These are phyloP conservation scores for Rhadina sibilatrix DNA, from an alignment of 2,113 vertebrate species.

Conservation along the genomic window DNA sequence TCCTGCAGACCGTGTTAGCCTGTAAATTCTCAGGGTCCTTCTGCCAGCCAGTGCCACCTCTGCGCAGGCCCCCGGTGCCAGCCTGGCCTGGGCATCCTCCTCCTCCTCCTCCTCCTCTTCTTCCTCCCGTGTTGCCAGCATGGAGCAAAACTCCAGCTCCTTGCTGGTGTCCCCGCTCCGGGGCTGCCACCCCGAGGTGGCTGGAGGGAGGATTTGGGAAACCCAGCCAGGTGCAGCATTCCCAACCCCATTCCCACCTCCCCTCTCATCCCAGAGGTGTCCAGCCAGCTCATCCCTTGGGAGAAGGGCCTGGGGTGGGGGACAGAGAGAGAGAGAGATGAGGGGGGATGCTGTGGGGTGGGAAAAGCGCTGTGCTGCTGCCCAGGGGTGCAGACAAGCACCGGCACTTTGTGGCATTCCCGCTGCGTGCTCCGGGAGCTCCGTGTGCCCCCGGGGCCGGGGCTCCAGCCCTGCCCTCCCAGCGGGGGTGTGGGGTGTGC, in stretches of 20 bases:
- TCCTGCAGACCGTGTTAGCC: conserved; percentile 48
- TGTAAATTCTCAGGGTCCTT: conserved; percentile 65
- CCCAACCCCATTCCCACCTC: neutral
- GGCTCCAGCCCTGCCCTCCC: neutral
- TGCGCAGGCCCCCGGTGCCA: neutral
- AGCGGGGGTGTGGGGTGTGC: neutral
- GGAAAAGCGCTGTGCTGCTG: neutral
- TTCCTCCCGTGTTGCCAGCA: neutral
- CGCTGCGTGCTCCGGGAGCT: neutral
- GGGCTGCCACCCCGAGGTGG: neutral
- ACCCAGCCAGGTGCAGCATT: neutral
- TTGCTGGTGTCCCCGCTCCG: neutral
- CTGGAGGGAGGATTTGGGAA: neutral
- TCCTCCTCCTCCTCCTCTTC: neutral
- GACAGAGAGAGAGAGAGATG: too few relatives aligned
- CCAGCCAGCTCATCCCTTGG: neutral
- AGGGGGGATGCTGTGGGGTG: neutral
- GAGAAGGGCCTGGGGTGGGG: neutral
- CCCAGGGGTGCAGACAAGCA: neutral
- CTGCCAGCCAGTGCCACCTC: conserved; percentile 55
- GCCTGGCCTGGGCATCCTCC: neutral
- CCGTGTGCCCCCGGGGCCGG: neutral
- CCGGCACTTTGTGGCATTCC: conserved; percentile 19
- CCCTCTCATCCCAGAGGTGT: neutral
- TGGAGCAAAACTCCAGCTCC: neutral